A percentile compares a stretch with the other conserved stretches of the same genome.
Evolutionary conservation across 1,140 invertebrate species (phyloP).

Genomic region (Orchestia grillus): DNA sequence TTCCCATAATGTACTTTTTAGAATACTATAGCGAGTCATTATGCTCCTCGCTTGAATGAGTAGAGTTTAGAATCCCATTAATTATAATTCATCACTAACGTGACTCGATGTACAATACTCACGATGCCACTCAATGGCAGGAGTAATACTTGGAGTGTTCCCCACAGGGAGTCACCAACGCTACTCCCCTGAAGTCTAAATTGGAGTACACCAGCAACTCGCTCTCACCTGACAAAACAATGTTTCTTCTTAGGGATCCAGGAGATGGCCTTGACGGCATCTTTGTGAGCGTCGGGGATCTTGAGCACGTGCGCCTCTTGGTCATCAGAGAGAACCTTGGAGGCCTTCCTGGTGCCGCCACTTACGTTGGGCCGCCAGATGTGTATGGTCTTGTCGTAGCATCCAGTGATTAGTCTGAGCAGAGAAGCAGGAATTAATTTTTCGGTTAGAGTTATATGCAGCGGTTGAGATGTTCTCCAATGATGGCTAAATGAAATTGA

Average conservation of each 20-base stretch:
- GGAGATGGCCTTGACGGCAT: conserved; percentile 86
- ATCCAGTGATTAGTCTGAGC: conserved; percentile 87
- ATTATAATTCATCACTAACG: no score
- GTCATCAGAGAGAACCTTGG: conserved; percentile 70
- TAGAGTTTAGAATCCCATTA: no score
- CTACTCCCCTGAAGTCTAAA: no score
- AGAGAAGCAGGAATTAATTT: conserved; percentile 70
- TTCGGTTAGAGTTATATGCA: not conserved
- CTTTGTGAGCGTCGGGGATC: conserved; percentile 84
- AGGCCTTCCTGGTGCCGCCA: not conserved
- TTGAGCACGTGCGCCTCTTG: conserved; percentile 87
- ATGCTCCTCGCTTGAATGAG: no score
- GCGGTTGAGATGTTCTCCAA: not conserved
- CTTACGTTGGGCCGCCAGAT: conserved; percentile 77
- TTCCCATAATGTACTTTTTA: no score
- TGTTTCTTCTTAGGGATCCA: conserved; percentile 83
- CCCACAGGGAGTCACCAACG: no score
- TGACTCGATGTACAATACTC: no score
- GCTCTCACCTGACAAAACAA: conserved; percentile 82
- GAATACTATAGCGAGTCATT: no score
- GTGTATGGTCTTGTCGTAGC: conserved; percentile 93
- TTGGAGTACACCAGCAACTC: no score
- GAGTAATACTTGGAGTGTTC: no score
- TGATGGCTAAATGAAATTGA: not conserved
- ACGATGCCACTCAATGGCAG: no score